Evolutionary conservation across 2,797 vertebrate genomes (phyloP).

Genomic region (Pantherophis vulpinus): DNA sequence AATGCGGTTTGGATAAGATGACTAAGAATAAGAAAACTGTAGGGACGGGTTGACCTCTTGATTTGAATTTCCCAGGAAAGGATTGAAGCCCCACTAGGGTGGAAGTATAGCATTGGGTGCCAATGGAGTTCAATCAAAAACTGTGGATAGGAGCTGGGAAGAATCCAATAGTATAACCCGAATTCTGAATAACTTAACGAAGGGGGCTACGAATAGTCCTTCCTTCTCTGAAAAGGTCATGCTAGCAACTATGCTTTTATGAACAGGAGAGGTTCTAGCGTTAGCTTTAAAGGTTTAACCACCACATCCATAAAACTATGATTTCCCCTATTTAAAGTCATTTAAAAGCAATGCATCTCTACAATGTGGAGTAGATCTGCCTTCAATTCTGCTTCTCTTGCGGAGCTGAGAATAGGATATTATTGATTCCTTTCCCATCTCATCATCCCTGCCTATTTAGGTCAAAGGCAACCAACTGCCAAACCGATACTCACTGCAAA

Average conservation of each 20-base stretch:
- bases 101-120: background rate
- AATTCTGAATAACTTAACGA: background rate
- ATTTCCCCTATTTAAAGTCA: background rate
- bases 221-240: background rate
- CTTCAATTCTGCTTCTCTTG: too few species aligned
- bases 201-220: background rate
- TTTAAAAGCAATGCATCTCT: background rate
- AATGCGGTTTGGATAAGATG: background rate
- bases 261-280: background rate
- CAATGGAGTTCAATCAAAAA: background rate
- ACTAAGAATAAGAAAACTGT: background rate
- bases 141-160: background rate
- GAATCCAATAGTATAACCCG: background rate
- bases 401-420: background rate
- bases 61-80: background rate
- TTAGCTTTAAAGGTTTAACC: background rate
- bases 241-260: background rate
- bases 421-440: too few species aligned
- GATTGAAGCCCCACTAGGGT: background rate
- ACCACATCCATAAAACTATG: background rate
- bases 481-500: conserved; percentile 65
- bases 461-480: background rate
- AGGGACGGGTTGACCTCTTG: background rate
- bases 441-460: background rate
- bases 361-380: background rate